These are phyloP conservation scores for Ariolimax columbianus DNA, from an alignment of 2,888 invertebrate species.

Conservation along the genomic window DNA sequence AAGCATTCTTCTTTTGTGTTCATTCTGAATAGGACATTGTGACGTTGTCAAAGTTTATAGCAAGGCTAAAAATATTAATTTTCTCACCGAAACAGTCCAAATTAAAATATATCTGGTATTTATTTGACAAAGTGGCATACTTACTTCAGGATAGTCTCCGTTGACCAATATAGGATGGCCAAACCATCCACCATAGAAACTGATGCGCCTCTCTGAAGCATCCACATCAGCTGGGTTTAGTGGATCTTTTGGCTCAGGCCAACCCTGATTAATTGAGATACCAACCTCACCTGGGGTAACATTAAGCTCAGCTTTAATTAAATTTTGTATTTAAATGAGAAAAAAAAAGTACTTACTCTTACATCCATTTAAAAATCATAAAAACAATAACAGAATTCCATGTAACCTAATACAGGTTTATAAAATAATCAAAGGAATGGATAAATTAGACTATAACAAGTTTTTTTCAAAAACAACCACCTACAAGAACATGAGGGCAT, in stretches of 20 bases:
- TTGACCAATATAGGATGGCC: conserved; percentile 73
- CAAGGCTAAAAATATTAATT: neutral
- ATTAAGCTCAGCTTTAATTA: neutral
- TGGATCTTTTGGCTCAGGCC: conserved; percentile 66
- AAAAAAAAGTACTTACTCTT: too few species aligned
- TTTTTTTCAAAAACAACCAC: too few species aligned
- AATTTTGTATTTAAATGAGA: neutral
- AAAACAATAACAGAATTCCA: too few species aligned
- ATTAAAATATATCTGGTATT: neutral
- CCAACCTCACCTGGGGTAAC: conserved; percentile 63
- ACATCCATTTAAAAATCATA: too few species aligned
- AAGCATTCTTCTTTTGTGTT: too few species aligned
- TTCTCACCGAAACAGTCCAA: neutral
- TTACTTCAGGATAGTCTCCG: conserved; percentile 80
- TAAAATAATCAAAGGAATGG: too few species aligned
- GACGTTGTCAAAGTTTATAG: too few species aligned
- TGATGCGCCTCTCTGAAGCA: conserved; percentile 65
- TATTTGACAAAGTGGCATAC: conserved; percentile 53
- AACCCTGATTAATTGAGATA: conserved; percentile 68
- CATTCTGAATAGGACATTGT: too few species aligned
- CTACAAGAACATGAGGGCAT: too few species aligned
- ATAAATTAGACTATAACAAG: too few species aligned
- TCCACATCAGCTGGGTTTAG: conserved; percentile 63
- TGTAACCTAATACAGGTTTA: too few species aligned
- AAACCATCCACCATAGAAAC: conserved; percentile 73